Base-by-base conservation (phyloP, 2,888 invertebrate species). In the Synanthedon tipuliformis region DNA sequence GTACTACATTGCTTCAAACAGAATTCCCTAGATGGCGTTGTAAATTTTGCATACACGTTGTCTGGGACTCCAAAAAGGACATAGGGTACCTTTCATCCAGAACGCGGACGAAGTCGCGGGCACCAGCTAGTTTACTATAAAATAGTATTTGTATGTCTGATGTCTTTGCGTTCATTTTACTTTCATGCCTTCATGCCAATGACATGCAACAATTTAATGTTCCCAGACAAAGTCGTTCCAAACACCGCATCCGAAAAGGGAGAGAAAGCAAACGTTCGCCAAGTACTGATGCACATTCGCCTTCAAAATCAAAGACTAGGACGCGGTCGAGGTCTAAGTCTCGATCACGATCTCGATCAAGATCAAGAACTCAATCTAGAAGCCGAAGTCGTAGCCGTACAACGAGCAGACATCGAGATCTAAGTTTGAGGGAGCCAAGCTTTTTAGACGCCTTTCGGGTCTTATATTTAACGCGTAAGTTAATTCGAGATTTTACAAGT, bases 361-460 rank as follows among this genome's bases (percentile, higher is more conserved):
- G 58, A 40, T 61, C 66, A 4, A 61, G 58, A 18, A 59, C 63
- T 48, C 59, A 56, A n/a, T 63, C 75, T 0, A 59, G 68, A 41
- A 69, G 61, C 51, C 65, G 55, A 13, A 68, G 65, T 50, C 65
- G 59, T 8, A 62, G 65, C 15, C 60, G 56, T 4, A 73, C 73
- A 3, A 62, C 57, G 11, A 72, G 66, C 55, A 68, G 64, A 10
- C 68, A 60, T n/a, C 64, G 65, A 1, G 72, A 75, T 11, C 53
- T 72, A 4, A 75, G 58, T 8, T 66, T 68, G 41, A 78, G 64
- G 53, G 75, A 81, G 41, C 83, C 84, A 0, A 68, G 75, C 0
- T 75, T 86, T 59, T 57, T 83, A 56, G 86, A 87, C 53, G 81
- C 86, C 0, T 87, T 87, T 52, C 64, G 85, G 57, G 79, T 87